These are phyloP conservation scores for Eupristina koningsbergeri DNA, from an alignment of 1,140 invertebrate species.

Conservation along the genomic window DNA sequence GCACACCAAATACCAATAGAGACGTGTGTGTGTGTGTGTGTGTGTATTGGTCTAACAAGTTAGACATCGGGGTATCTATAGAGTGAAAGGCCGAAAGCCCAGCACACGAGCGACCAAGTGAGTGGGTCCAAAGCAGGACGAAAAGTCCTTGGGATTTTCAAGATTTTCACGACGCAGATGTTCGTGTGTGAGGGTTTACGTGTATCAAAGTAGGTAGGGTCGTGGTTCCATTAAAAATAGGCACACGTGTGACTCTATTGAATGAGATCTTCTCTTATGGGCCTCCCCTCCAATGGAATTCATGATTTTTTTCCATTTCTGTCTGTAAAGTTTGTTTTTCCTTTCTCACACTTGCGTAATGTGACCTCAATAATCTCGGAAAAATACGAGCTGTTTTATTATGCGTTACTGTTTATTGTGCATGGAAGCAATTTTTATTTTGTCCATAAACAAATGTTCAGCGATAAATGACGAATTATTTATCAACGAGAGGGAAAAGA, in stretches of 20 bases:
- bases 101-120: background rate
- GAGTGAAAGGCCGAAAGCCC: conserved; percentile 46
- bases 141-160: conserved; percentile 42
- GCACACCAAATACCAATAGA: background rate
- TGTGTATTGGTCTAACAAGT: background rate
- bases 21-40: background rate
- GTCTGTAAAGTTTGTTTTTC: background rate
- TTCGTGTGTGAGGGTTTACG: conserved; percentile 19
- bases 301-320: background rate
- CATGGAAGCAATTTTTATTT: background rate
- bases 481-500: no score
- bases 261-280: background rate
- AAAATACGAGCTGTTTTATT: background rate
- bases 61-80: background rate
- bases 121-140: conserved; percentile 17
- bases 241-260: background rate
- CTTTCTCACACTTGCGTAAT: background rate
- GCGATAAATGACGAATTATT: background rate
- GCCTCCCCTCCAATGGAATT: background rate
- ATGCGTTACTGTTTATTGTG: background rate
- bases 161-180: background rate
- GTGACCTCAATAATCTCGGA: background rate
- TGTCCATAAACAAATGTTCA: background rate
- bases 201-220: background rate
- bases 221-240: conserved; percentile 7